A percentile compares a stretch with the other conserved stretches of the same genome.
Evolutionary conservation across 2,888 invertebrate genomes (phyloP).

Genomic region (Platerodrilus igneus): DNA sequence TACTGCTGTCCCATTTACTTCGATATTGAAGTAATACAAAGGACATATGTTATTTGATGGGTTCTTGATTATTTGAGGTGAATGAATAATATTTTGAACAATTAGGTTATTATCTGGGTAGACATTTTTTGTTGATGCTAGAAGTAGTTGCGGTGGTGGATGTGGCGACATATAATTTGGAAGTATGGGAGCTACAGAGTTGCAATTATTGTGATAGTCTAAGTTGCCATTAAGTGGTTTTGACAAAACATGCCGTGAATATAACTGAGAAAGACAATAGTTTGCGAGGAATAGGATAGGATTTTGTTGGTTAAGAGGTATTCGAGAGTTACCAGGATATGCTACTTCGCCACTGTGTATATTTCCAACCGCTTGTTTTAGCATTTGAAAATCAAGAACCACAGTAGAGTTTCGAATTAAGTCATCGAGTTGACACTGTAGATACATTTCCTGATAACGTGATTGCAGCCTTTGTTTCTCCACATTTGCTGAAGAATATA

Average conservation of each 20-base stretch:
- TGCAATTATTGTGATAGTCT: constrained; percentile 48
- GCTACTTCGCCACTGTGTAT: constrained; percentile 57
- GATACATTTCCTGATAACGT: constrained; percentile 66
- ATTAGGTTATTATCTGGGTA: constrained; percentile 46
- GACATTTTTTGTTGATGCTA: constrained; percentile 39
- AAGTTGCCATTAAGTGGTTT: constrained; percentile 51
- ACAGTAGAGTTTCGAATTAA: constrained; percentile 62
- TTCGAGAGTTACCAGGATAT: constrained; percentile 42
- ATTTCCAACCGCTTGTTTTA: constrained; percentile 62
- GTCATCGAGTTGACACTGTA: constrained; percentile 68
- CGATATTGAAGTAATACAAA: constrained; percentile 71
- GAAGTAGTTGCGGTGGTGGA: constrained; percentile 29
- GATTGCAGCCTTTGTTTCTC: constrained; percentile 65
- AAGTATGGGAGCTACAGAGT: constrained; percentile 40
- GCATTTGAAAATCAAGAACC: constrained; percentile 62
- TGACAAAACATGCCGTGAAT: constrained; percentile 59
- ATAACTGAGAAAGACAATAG: constrained; percentile 71
- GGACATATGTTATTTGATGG: constrained; percentile 61
- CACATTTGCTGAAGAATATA: constrained; percentile 57
- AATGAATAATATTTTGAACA: constrained; percentile 47
- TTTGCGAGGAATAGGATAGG: constrained; percentile 70
- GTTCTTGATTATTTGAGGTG: constrained; percentile 54
- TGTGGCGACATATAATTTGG: constrained; percentile 38
- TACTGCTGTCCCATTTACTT: constrained; percentile 64
- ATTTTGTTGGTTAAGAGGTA: constrained; percentile 55